Evolutionary conservation across 2,113 vertebrate genomes (phyloP).

Genomic region (Pollachius pollachius): DNA sequence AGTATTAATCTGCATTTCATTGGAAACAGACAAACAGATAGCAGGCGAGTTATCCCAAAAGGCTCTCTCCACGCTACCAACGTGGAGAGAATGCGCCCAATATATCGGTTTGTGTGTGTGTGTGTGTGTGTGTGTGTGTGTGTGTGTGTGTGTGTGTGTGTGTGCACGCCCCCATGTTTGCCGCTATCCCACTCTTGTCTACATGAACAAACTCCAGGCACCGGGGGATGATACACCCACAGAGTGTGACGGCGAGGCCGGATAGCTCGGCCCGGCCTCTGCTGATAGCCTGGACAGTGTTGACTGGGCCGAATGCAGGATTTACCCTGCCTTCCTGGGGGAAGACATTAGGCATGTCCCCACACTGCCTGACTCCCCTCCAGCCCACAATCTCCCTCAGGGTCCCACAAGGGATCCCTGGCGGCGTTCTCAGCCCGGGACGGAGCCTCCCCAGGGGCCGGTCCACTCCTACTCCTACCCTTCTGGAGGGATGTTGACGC

Average conservation of each 20-base stretch:
- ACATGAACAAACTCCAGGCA: slow-evolving; percentile 62
- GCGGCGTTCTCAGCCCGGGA: slow-evolving; percentile 24
- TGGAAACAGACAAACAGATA: slow-evolving; percentile 51
- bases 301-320: slow-evolving; percentile 70
- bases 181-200: slow-evolving; percentile 20
- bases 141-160: slow-evolving; percentile 4
- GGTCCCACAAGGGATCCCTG: slow-evolving; percentile 38
- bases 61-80: slow-evolving; percentile 19
- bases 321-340: slow-evolving; percentile 35
- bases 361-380: slow-evolving; percentile 36
- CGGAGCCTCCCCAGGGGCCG: slow-evolving; percentile 41
- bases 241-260: slow-evolving; percentile 54
- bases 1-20: slow-evolving; percentile 28
- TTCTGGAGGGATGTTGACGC: slow-evolving; percentile 21
- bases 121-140: slow-evolving; percentile 1
- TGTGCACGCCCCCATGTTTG: slow-evolving; percentile 11
- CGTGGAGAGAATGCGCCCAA: slow-evolving; percentile 14
- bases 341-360: slow-evolving; percentile 50
- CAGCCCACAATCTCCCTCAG: slow-evolving; percentile 26
- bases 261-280: slow-evolving; percentile 56
- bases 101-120: slow-evolving; percentile 3
- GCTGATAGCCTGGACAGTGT: slow-evolving; percentile 83
- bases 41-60: slow-evolving; percentile 42
- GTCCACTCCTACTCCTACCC: slow-evolving; percentile 30
- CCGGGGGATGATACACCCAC: slow-evolving; percentile 79